Percentiles rank a stretch among this genome's conserved stretches.
phyloP scores from a whole-genome alignment of 2,888 invertebrate species.

The Leptinotarsa peninsularis region DNA sequence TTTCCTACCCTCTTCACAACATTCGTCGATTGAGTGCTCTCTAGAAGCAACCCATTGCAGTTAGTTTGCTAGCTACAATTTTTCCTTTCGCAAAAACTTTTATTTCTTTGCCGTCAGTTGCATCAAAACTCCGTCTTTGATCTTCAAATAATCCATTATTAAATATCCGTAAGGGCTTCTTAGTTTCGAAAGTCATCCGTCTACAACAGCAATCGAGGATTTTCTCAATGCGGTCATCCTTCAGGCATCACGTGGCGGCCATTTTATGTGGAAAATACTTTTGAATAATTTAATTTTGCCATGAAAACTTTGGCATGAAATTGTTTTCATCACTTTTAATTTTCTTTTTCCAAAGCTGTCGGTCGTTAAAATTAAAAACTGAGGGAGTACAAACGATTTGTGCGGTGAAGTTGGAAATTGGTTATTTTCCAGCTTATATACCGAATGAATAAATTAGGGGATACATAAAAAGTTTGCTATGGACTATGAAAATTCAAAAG shows the following conservation, averaged over 20 bases:
- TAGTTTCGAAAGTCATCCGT: constrained; percentile 4
- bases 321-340: not conserved
- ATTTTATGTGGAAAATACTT: not conserved
- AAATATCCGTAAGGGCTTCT: constrained; percentile 12
- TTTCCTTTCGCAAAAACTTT: constrained; percentile 23
- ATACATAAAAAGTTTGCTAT: too few species aligned
- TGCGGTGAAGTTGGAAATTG: not conserved
- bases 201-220: not conserved
- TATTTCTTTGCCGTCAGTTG: constrained; percentile 15
- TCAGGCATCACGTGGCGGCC: not conserved
- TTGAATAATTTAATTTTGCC: not conserved
- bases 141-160: constrained; percentile 22
- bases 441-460: too few species aligned
- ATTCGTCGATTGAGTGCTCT: not conserved
- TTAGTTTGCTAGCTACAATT: constrained; percentile 10
- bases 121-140: constrained; percentile 24
- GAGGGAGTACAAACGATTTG: not conserved
- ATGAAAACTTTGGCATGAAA: not conserved
- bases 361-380: not conserved
- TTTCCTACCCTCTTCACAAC: not conserved
- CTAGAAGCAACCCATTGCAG: constrained; percentile 5
- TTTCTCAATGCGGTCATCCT: not conserved
- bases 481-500: too few species aligned
- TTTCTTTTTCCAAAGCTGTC: not conserved
- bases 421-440: too few species aligned